Evolutionary conservation across 1,140 invertebrate species (phyloP).

Genomic region (Cydia splendana): DNA sequence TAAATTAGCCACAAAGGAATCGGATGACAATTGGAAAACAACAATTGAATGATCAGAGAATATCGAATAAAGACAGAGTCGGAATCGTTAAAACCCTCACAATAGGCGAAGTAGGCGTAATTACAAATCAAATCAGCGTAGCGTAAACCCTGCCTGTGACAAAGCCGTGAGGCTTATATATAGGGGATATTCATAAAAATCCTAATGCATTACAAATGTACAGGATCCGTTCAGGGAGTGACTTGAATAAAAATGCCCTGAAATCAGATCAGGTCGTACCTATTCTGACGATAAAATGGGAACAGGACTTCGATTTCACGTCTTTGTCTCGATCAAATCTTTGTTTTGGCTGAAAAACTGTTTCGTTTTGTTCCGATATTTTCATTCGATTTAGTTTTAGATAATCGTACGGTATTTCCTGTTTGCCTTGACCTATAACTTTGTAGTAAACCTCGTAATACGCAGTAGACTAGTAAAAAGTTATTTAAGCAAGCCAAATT

Average conservation of each 20-base stretch:
- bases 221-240: conserved; percentile 59
- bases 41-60: background rate
- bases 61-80: background rate
- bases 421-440: too few species aligned
- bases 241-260: conserved; percentile 74
- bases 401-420: too few species aligned
- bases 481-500: too few species aligned
- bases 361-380: too few species aligned
- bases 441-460: too few species aligned
- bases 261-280: conserved; percentile 66
- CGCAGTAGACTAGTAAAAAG: too few species aligned
- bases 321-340: background rate
- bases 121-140: conserved; percentile 31
- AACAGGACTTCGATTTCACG: background rate
- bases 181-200: conserved; percentile 40
- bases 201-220: conserved; percentile 69
- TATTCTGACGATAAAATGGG: conserved; percentile 35
- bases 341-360: too few species aligned
- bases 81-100: background rate
- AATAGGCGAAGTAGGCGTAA: conserved; percentile 7
- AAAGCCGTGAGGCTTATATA: background rate
- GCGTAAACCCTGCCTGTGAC: conserved; percentile 23
- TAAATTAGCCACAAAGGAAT: too few species aligned
- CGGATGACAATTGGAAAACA: background rate
- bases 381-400: too few species aligned